Base-by-base conservation (phyloP, 2,797 vertebrate genomes). In the Tiaroga cobitis region DNA sequence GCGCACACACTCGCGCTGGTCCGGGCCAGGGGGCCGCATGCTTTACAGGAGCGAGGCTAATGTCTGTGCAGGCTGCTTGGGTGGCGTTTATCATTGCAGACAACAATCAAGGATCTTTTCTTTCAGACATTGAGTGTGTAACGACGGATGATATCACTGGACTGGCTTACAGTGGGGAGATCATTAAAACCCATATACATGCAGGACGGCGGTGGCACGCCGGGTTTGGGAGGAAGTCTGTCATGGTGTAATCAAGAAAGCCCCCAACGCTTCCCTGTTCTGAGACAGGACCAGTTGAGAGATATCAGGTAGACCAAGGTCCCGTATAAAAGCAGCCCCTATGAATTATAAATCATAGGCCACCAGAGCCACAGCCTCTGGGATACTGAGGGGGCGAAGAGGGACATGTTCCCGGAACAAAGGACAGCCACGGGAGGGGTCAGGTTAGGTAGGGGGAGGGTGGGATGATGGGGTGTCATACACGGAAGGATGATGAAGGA, bases 311-410 rank as follows among this genome's bases (percentile, higher is more conserved):
- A 96, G 90, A 94, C 95, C 89, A 91, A 95, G 95, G 95, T 96
- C 94, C 95, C 91, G 79, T 95, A 94, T 96, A 96, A 96, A 96
- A 96, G 95, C 94, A 94, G 93, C 95, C 95, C 90, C 94, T 95
- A 96, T 96, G 95, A 96, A 96, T 96, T 96, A 96, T 96, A 96
- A 96, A 96, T 96, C 93, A 96, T 94, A 96, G 95, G 95, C 94
- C 95, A 96, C 93, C 91, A 93, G 94, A 96, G 95, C 93, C 95
- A 96, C 91, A 92, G 95, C 95, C 94, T 94, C 92, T 95, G 95
- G 95, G 95, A 96, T 93, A 89, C 91, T 89, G 91, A 91, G 87
- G 90, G 94, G 92, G 92, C 91, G 92, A 94, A 91, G 92, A 91
- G 93, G 94, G 92, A 93, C 87, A 80, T 93, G 92, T 96, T 96